Base-by-base conservation (phyloP, 2,113 vertebrate species). In the Aptenodytes patagonicus region DNA sequence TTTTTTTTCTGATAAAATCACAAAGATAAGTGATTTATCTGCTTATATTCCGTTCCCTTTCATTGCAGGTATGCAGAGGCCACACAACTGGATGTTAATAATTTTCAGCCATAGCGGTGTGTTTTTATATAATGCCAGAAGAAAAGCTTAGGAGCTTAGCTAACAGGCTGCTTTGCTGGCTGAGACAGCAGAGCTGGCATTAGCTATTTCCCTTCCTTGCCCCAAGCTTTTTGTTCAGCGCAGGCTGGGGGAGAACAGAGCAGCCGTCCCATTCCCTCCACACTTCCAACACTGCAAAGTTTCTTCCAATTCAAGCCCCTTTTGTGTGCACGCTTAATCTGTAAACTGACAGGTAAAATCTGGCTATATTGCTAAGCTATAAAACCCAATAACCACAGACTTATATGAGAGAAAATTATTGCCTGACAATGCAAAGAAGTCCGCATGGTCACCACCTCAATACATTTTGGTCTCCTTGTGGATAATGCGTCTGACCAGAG, bases 101-200 rank as follows among this genome's bases (percentile, higher is more conserved):
- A 85, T 86, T 77, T 62, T 83, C 83, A 93, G 87, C 65, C 93
- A 44, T 69, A 84, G 89, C 13, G 2, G 31, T 52, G 80, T 60
- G 85, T 62, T 49, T 96, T 93, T 70, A 64, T 79, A 26, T 25
- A 51, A 72, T 32, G 38, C 60, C 73, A 78, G 87, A 87, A 97
- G 71, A 68, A 91, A 96, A 90, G 80, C 83, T 80, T 58, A 91
- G 82, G 84, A 93, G 62, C 89, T 97, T 70, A 97, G 83, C 71
- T 87, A 89, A 91, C 86, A 57, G 70, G 55, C 66, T 79, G 71
- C 32, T 88, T 85, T 58, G 36, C 83, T 76, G 86, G 77, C 80
- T 82, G 52, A 95, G 68, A 86, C 38, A 80, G 84, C 36, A 90
- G 76, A 94, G 38, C 26, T 91, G 72, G 89, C 77, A 89, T 60